These are phyloP conservation scores for Rissa tridactyla DNA, from an alignment of 2,113 vertebrate species.

Conservation along the genomic window DNA sequence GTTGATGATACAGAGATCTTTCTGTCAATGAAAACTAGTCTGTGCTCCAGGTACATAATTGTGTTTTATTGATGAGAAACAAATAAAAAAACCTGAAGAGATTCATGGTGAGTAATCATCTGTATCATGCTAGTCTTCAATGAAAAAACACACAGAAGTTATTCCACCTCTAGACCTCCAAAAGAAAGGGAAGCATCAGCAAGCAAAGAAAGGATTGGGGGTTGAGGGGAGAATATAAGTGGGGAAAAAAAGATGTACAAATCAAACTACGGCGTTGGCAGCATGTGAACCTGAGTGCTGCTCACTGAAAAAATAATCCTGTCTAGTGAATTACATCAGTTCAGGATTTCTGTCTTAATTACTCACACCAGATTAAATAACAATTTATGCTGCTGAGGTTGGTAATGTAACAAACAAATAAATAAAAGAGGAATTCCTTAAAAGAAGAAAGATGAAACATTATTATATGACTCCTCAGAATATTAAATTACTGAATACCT, in stretches of 20 bases:
- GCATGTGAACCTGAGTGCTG: background rate
- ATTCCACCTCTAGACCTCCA: background rate
- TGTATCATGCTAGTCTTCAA: background rate
- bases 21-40: background rate
- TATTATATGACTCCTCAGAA: background rate
- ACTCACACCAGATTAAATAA: background rate
- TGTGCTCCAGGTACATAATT: background rate
- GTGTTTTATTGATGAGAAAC: background rate
- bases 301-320: background rate
- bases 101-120: background rate
- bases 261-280: background rate
- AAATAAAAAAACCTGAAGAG: background rate
- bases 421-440: background rate
- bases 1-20: background rate
- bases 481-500: background rate
- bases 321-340: background rate
- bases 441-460: background rate
- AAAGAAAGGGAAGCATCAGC: background rate
- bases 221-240: accelerated
- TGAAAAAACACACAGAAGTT: background rate
- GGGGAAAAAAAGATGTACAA: background rate
- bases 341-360: background rate
- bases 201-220: background rate
- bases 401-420: background rate
- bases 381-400: background rate